Conservation (phyloP, 2,888 invertebrate genomes). For the Chromoteleia sp. region DNA sequence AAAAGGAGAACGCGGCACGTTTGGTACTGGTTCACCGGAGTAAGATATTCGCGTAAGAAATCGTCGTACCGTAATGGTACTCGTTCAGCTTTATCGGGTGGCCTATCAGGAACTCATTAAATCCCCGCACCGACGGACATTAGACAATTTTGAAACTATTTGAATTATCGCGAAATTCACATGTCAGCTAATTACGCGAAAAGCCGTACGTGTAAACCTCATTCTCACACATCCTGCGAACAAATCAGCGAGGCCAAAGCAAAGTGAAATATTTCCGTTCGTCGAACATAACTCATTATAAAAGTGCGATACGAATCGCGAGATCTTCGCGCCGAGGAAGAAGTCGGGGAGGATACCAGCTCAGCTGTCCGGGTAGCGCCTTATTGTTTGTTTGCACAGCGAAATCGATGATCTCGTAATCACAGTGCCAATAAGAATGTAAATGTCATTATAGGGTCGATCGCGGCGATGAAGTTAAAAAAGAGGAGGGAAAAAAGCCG, state of each 20-base stretch:
- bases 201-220: slow-evolving; percentile 56
- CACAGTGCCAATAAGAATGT: slow-evolving; percentile 70
- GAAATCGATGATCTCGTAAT: slow-evolving; percentile 74
- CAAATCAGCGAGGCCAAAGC: slow-evolving; percentile 52
- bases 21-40: background rate
- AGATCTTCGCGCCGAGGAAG: slow-evolving; percentile 18
- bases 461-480: slow-evolving; percentile 31
- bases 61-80: slow-evolving; percentile 3
- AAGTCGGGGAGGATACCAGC: background rate
- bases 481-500: slow-evolving; percentile 5
- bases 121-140: background rate
- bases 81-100: slow-evolving; percentile 22
- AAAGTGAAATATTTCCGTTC: slow-evolving; percentile 63
- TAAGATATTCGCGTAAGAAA: slow-evolving; percentile 11
- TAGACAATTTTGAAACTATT: slow-evolving; percentile 49
- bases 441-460: slow-evolving; percentile 76
- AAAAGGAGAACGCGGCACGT: background rate
- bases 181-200: slow-evolving; percentile 59
- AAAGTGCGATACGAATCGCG: slow-evolving; percentile 50
- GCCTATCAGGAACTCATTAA: slow-evolving; percentile 41
- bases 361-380: slow-evolving; percentile 69
- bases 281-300: slow-evolving; percentile 49
- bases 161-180: slow-evolving; percentile 45
- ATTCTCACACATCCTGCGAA: slow-evolving; percentile 64
- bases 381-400: slow-evolving; percentile 77